Evolutionary conservation across 2,888 invertebrate genomes (phyloP).

Genomic region (Erpobdella octoculata): DNA sequence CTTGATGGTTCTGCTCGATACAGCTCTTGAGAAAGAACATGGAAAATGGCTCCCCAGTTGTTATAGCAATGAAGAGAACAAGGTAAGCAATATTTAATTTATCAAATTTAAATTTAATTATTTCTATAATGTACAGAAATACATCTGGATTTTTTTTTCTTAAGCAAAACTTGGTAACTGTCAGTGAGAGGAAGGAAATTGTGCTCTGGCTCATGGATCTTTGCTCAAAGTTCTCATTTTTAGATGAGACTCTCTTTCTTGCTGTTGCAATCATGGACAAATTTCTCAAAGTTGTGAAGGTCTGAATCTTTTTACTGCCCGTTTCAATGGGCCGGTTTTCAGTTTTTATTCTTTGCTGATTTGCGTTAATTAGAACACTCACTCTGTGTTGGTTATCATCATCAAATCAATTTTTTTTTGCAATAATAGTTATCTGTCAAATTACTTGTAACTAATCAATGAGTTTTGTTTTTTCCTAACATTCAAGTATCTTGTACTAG

Average conservation of each 20-base stretch:
- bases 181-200: constrained; percentile 41
- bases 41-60: constrained; percentile 21
- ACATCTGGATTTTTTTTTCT: background rate
- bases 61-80: constrained; percentile 11
- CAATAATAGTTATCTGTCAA: background rate
- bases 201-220: constrained; percentile 43
- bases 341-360: too few relatives aligned
- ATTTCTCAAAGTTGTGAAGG: constrained; percentile 49
- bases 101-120: background rate
- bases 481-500: too few relatives aligned
- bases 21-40: background rate
- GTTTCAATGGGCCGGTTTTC: too few relatives aligned
- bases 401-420: background rate
- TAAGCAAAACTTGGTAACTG: constrained; percentile 21
- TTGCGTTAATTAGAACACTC: background rate
- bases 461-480: too few relatives aligned
- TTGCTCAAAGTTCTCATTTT: constrained; percentile 43
- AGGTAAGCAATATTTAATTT: background rate
- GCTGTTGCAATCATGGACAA: constrained; percentile 46
- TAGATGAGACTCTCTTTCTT: constrained; percentile 47
- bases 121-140: background rate
- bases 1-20: constrained; percentile 9
- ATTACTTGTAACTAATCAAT: too few relatives aligned
- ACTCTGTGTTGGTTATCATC: background rate
- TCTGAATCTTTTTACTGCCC: constrained; percentile 34